These are phyloP conservation scores for Chymomyza amoena DNA, from an alignment of 2,888 invertebrate species.

Conservation along the genomic window DNA sequence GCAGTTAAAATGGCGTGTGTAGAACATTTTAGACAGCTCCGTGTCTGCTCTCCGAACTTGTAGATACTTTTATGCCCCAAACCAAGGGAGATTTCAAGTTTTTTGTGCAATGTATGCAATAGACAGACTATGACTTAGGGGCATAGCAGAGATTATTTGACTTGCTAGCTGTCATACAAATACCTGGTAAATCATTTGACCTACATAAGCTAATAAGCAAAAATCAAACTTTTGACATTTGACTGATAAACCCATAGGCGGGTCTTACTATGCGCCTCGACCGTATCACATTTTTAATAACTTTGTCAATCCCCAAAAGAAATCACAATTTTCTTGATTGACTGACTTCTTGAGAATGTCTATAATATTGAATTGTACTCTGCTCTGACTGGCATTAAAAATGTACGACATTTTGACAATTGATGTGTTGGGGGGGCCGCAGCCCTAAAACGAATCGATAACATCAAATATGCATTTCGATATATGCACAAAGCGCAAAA, in stretches of 20 bases:
- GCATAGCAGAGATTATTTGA: too few species aligned
- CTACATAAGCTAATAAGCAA: too few species aligned
- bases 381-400: conserved; percentile 48
- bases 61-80: background rate
- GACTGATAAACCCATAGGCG: background rate
- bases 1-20: background rate
- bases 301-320: background rate
- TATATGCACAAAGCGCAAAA: conserved; percentile 7
- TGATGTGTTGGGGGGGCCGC: conserved; percentile 45
- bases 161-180: too few species aligned
- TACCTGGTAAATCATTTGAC: too few species aligned
- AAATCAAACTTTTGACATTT: too few species aligned
- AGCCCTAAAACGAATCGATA: conserved; percentile 54
- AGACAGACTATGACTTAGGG: too few species aligned
- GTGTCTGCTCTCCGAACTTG: background rate
- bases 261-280: background rate
- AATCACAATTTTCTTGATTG: conserved; percentile 12
- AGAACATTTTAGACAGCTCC: too few species aligned
- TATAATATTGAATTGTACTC: conserved; percentile 22
- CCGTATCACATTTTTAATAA: background rate
- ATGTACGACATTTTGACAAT: conserved; percentile 70
- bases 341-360: conserved; percentile 33
- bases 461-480: conserved; percentile 68
- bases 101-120: too few species aligned
- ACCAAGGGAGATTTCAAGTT: too few species aligned